These are phyloP conservation scores for Eilema sororculum DNA, from an alignment of 2,888 invertebrate genomes.

Conservation along the genomic window DNA sequence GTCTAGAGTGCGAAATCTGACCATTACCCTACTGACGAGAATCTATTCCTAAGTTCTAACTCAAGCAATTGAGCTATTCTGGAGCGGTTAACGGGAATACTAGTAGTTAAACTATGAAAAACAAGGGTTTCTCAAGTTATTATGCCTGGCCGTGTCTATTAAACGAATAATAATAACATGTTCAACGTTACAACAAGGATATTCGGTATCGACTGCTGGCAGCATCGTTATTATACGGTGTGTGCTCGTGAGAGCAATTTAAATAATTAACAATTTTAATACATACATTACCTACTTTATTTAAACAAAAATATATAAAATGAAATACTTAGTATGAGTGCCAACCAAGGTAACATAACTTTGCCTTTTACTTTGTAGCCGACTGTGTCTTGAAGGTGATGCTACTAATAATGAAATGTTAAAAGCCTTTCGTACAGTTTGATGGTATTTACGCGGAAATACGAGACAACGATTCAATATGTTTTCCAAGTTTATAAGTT, in stretches of 20 bases:
- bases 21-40: no score
- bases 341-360: background rate
- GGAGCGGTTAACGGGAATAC: no score
- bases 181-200: background rate
- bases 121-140: no score
- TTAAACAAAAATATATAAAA: background rate
- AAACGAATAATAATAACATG: no score
- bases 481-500: constrained; percentile 51
- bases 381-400: background rate
- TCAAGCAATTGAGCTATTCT: no score
- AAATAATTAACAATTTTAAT: constrained; percentile 1
- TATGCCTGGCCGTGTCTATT: no score
- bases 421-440: constrained; percentile 5
- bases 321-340: background rate
- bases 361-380: background rate
- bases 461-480: constrained; percentile 28
- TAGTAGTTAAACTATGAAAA: no score
- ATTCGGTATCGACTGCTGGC: background rate
- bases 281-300: background rate
- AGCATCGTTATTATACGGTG: background rate
- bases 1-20: no score
- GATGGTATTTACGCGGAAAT: constrained; percentile 16
- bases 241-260: background rate
- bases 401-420: background rate
- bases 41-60: no score